Percentiles rank a stretch among this genome's conserved stretches.
These are phyloP conservation scores for Anoplolepis gracilipes DNA, from an alignment of 1,140 invertebrate genomes.

Conservation along the genomic window DNA sequence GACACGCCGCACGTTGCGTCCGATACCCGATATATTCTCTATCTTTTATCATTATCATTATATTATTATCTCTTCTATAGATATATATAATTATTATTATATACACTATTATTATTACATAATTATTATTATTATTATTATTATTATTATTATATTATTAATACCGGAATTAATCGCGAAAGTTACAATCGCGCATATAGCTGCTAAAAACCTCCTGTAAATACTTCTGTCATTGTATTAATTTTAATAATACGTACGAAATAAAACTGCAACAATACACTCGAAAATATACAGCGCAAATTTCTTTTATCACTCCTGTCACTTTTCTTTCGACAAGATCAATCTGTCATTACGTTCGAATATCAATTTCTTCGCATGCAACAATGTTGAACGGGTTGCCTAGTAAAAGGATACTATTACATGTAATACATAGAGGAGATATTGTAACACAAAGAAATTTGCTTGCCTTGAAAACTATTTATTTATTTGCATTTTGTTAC, in stretches of 20 bases:
- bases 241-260: slow-evolving; percentile 81
- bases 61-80: slow-evolving; percentile 48
- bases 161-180: slow-evolving; percentile 76
- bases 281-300: slow-evolving; percentile 48
- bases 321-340: slow-evolving; percentile 20
- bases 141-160: slow-evolving; percentile 72
- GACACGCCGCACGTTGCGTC: slow-evolving; percentile 36
- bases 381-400: slow-evolving; percentile 33
- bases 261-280: slow-evolving; percentile 78
- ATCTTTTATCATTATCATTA: slow-evolving; percentile 63
- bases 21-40: slow-evolving; percentile 69
- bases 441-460: background rate
- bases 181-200: slow-evolving; percentile 72
- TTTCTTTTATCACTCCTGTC: background rate
- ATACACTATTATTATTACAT: slow-evolving; percentile 52
- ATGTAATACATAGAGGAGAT: background rate
- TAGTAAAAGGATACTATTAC: background rate
- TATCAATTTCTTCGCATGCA: background rate
- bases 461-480: background rate
- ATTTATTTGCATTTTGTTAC: background rate
- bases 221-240: slow-evolving; percentile 83
- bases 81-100: slow-evolving; percentile 44
- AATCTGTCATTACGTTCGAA: background rate
- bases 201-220: slow-evolving; percentile 76
- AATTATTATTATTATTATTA: slow-evolving; percentile 67